Percentiles rank a stretch among this genome's conserved stretches.
Conservation (phyloP, 2,113 vertebrate species). For the Eulemur macaco region DNA sequence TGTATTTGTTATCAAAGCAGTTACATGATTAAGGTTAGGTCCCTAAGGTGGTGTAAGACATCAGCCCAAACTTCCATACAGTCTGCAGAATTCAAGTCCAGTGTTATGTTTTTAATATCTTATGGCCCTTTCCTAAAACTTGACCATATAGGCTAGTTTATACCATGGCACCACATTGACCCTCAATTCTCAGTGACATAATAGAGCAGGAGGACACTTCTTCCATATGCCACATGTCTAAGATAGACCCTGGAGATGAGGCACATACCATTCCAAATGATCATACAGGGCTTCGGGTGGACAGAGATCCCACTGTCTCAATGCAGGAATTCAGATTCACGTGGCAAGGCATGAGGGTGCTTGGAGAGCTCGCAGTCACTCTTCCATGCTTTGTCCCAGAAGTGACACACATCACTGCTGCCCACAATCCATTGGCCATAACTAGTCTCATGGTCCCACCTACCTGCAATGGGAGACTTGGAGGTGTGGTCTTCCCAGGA, state of each 20-base stretch:
- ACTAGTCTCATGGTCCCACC: background rate
- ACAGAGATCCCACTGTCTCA: background rate
- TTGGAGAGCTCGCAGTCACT: fast-evolving
- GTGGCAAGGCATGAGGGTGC: background rate
- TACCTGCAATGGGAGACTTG: background rate
- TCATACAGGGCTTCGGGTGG: too few relatives aligned
- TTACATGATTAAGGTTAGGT: background rate
- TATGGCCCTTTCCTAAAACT: background rate
- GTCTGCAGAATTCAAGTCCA: background rate
- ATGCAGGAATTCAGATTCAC: background rate
- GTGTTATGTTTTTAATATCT: background rate
- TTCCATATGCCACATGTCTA: fast-evolving
- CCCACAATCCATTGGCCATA: background rate
- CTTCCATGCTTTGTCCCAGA: background rate
- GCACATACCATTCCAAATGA: background rate
- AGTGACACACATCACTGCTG: background rate
- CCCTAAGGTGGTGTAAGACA: background rate
- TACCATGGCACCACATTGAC: fast-evolving
- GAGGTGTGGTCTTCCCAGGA: background rate
- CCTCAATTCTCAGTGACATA: background rate
- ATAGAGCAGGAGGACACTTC: background rate
- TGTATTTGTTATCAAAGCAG: background rate
- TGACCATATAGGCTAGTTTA: background rate
- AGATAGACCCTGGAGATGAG: background rate
- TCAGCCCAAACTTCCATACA: background rate